Percentiles rank a stretch among this genome's conserved stretches.
Conservation (phyloP, 2,113 vertebrate species). For the Pachyramphus minor region DNA sequence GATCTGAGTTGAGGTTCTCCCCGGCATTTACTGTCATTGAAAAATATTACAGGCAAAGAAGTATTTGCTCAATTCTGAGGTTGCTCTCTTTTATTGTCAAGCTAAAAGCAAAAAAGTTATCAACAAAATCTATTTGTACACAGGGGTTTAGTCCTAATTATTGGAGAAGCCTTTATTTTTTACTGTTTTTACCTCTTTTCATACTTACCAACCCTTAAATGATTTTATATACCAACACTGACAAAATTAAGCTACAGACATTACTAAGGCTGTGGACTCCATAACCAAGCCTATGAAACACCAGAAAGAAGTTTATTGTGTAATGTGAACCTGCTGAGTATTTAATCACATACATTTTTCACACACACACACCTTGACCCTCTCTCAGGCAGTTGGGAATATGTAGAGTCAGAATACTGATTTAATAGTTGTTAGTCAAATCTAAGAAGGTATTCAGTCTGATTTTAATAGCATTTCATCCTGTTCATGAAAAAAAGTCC, state of each 20-base stretch:
- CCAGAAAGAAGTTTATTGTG: neutral
- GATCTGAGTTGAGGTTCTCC: neutral
- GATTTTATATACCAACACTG: neutral
- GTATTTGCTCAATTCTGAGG: neutral
- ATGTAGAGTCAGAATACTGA: neutral
- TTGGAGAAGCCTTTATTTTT: neutral
- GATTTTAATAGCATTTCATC: no score
- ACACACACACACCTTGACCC: neutral
- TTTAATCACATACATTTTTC: neutral
- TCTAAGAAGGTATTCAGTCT: neutral
- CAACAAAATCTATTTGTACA: neutral
- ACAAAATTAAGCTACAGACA: neutral
- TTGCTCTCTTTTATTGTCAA: neutral
- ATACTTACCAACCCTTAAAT: neutral
- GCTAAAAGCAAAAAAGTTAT: neutral
- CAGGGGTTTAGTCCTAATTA: neutral
- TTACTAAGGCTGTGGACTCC: neutral
- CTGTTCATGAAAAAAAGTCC: neutral
- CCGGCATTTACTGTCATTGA: neutral
- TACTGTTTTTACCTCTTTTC: neutral
- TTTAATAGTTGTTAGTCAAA: neutral
- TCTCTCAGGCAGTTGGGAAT: neutral
- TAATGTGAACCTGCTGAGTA: neutral
- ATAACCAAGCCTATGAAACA: neutral
- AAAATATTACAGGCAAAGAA: neutral